phyloP scores from a whole-genome alignment of 2,888 invertebrate species.

The Melieria picta region DNA sequence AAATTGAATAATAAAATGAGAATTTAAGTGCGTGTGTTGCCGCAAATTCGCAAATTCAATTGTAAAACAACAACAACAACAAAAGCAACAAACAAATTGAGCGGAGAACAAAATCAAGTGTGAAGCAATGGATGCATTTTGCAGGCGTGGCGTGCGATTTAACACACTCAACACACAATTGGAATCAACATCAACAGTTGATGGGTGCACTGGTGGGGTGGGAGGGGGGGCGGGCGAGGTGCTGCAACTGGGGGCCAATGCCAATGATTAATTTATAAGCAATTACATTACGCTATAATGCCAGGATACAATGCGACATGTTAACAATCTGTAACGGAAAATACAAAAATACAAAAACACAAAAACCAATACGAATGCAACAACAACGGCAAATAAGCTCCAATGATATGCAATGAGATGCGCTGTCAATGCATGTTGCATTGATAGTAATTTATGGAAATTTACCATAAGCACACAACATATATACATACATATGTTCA shows the following conservation, averaged over 20 bases:
- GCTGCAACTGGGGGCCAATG: too few relatives aligned
- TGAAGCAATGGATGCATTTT: too few relatives aligned
- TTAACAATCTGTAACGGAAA: slow-evolving; percentile 13
- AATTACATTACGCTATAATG: slow-evolving; percentile 26
- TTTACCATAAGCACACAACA: background rate
- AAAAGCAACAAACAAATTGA: background rate
- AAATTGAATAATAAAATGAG: too few relatives aligned
- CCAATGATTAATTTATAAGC: slow-evolving; percentile 26
- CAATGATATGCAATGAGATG: background rate
- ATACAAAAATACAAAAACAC: background rate
- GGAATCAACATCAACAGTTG: too few relatives aligned
- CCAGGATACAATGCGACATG: slow-evolving; percentile 11
- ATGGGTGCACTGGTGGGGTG: too few relatives aligned
- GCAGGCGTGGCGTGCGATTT: too few relatives aligned
- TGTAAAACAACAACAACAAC: background rate
- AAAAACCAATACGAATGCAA: background rate
- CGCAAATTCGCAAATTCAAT: too few relatives aligned
- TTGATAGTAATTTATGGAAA: background rate
- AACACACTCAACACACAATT: too few relatives aligned
- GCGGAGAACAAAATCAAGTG: background rate
- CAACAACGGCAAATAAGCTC: background rate
- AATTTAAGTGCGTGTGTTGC: too few relatives aligned
- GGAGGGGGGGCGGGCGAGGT: too few relatives aligned
- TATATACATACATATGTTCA: slow-evolving; percentile 6
- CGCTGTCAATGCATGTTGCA: background rate